Evolutionary conservation across 2,888 invertebrate genomes (phyloP), one percentile per base, ranked within the genome.

Genomic region (Desoria tigrina): DNA sequence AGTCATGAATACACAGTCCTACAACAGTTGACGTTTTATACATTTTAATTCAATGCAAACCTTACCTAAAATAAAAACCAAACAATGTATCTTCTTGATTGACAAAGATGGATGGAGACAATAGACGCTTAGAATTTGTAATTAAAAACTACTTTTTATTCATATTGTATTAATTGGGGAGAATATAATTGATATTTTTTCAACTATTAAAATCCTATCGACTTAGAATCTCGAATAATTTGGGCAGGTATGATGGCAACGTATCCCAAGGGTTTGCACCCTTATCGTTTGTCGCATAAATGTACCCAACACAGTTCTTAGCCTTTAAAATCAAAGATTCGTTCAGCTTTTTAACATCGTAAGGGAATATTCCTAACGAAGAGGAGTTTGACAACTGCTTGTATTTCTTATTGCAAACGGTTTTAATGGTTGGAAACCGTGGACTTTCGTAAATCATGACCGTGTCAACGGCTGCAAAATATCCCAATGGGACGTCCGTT

Each of bases 181-280:
- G n/a, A n/a, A n/a, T n/a, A n/a, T n/a, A n/a, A n/a, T n/a, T n/a
- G n/a, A n/a, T n/a, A n/a, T n/a, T n/a, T n/a, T n/a, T n/a, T n/a
- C n/a, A n/a, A n/a, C n/a, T n/a, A n/a, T n/a, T n/a, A n/a, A 37
- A 32, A 2, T 39, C 56, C 49, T 51, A 64, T 21, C 58, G 50
- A 55, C 65, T 66, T 16, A 74, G 51, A n/a, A 56, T 23, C 37
- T 60, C 39, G 59, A 74, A 71, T 9, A 74, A 51, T 9, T 66
- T 50, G 11, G 45, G 27, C 21, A 74, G 53, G 51, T 73, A 74
- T 18, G 57, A 39, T 0, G 74, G 72, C 28, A 74, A 50, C 4
- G 66, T 65, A 45, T 74, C 74, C 73, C 73, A 73, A 14, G 73
- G 73, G 63, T 75, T 73, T 16, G 42, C 51, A 0, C 64, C 61